Conservation (phyloP, 37 sponge, comb jelly and placozoan species). For the Lycopodina hypogea region DNA sequence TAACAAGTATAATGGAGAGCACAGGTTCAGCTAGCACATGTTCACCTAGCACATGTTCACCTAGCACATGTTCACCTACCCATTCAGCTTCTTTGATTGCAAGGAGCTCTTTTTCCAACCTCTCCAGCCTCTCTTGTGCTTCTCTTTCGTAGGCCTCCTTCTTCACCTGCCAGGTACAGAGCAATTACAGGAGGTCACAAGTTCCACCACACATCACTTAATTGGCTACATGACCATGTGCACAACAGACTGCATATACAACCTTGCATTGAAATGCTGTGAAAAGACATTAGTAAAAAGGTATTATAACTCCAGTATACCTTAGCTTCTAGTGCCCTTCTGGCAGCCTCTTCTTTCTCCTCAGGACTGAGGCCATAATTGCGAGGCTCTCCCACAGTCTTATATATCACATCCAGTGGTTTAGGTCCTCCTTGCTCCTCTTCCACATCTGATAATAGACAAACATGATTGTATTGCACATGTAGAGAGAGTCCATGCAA, state of each 20-base stretch:
- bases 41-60: no score
- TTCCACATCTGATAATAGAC: constrained; percentile 43
- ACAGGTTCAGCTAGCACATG: no score
- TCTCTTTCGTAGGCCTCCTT: constrained; percentile 46
- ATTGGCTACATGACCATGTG: no score
- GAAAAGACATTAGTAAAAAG: no score
- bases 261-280: no score
- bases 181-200: no score
- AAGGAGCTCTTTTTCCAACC: constrained; percentile 60
- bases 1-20: no score
- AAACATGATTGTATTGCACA: no score
- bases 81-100: constrained; percentile 75
- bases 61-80: constrained; percentile 70
- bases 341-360: constrained; percentile 58
- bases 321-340: background rate
- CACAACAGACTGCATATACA: no score
- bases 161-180: constrained; percentile 39
- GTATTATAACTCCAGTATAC: no score
- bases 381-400: constrained; percentile 76
- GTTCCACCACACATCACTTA: no score
- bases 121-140: constrained; percentile 60
- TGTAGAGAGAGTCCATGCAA: background rate
- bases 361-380: constrained; percentile 91
- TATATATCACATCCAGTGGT: constrained; percentile 56
- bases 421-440: constrained; percentile 24